Evolutionary conservation across 2,888 invertebrate species (phyloP), one percentile per base, ranked within the genome.

Genomic region (Netelia melanura): DNA sequence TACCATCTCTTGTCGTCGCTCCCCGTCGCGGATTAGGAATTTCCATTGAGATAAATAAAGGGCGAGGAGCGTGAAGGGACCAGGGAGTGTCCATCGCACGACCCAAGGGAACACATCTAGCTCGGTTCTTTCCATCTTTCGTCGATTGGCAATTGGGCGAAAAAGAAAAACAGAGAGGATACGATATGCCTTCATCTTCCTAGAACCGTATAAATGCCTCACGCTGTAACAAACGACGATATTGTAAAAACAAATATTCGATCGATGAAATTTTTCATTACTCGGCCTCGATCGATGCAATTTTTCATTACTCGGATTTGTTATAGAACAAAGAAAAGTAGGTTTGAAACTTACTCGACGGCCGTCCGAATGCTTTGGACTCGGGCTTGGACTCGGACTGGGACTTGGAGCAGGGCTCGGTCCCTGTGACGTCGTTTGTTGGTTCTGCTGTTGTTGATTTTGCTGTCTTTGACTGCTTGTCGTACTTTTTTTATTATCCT

Each of bases 351-450:
- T 93, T 86, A 93, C 93, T 91, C 93, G 90, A 88, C 93, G 93
- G 87, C 93, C 93, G 92, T 93, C 93, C 91, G 93, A 91, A 88
- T 92, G 92, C 88, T 93, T 93, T 6, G 93, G 92, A 86, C 92
- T 92, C 79, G 93, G 93, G 89, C 92, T 93, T 65, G 92, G 93
- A 79, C 92, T 93, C 70, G 92, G 92, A 82, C 92, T 93, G 54
- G 92, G 91, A 83, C 90, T 91, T 74, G 93, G 91, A 84, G 92
- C 92, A 67, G 91, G 91, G 85, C 91, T 90, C 64, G 90, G 87
- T 88, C 87, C 89, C 85, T 89, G 89, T 38, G 89, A 86, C 52
- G 87, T 86, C n/a, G 87, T 74, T 77, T 86, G 77, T 77, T 89
- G 89, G 72, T 87, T 86, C 62, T 90, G 89, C 44, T 88, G 86